These are phyloP conservation scores for Petrocephalus microphthalmus DNA, from an alignment of 2,113 vertebrate species.

Conservation along the genomic window DNA sequence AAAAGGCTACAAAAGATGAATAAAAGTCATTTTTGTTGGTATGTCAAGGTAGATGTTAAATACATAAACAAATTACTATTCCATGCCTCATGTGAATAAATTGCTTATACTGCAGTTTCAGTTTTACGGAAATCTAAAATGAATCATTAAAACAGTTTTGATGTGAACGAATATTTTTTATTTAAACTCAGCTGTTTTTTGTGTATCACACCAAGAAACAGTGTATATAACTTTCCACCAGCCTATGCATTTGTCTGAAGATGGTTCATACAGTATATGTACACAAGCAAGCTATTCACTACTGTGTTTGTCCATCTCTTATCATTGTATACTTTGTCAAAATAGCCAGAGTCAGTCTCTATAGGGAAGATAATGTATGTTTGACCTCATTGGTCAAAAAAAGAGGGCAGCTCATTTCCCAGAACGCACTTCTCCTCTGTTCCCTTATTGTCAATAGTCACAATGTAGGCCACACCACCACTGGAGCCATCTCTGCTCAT, in stretches of 20 bases:
- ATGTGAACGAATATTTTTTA: background rate
- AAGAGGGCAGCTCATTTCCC: conserved; percentile 69
- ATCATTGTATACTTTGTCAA: background rate
- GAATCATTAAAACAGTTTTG: background rate
- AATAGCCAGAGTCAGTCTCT: background rate
- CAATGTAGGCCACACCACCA: conserved; percentile 72
- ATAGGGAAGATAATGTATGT: background rate
- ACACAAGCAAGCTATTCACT: background rate
- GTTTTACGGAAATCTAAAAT: background rate
- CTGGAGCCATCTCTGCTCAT: conserved; percentile 78
- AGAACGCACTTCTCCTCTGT: conserved; percentile 68
- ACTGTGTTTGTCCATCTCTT: background rate
- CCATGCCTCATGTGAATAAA: background rate
- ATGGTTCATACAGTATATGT: background rate
- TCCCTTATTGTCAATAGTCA: conserved; percentile 64
- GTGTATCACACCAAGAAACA: background rate
- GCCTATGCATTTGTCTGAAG: background rate
- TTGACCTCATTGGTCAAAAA: conserved; percentile 63
- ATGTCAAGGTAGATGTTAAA: background rate
- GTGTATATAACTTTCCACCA: background rate
- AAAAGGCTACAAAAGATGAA: no score
- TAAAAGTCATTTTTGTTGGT: background rate
- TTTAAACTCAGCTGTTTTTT: background rate
- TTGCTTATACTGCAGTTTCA: background rate
- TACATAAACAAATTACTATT: background rate